Conservation (phyloP, 2,888 invertebrate species). For the Mamestra brassicae region DNA sequence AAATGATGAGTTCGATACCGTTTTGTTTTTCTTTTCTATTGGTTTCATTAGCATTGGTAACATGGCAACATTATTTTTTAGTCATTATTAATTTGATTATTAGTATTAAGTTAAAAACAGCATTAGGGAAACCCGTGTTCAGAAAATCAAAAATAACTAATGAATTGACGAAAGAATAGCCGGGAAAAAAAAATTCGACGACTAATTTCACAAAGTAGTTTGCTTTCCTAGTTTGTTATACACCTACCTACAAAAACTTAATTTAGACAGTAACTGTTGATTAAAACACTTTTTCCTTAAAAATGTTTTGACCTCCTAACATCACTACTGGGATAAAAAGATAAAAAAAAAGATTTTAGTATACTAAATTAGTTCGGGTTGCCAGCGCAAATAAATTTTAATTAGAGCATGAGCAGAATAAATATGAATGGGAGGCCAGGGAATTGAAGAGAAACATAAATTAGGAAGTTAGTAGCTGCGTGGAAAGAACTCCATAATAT, state of each 20-base stretch:
- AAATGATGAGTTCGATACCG: neutral
- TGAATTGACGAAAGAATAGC: neutral
- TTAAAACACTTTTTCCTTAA: conserved; percentile 1
- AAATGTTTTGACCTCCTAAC: neutral
- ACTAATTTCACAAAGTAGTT: neutral
- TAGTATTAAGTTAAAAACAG: neutral
- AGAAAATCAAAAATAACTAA: neutral
- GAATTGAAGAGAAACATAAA: conserved; percentile 18
- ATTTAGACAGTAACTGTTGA: conserved; percentile 15
- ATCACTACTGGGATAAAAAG: conserved; percentile 12
- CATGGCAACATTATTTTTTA: neutral
- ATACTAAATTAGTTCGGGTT: conserved; percentile 12
- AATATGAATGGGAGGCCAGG: conserved; percentile 22
- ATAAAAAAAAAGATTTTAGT: conserved; percentile 22
- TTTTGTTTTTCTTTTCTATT: neutral
- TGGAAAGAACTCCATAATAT: neutral
- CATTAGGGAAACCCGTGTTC: neutral
- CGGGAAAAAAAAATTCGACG: neutral
- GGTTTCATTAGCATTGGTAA: neutral
- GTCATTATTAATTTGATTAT: neutral
- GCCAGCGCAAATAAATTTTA: conserved; percentile 30
- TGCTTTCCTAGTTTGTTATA: neutral
- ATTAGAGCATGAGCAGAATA: conserved; percentile 25
- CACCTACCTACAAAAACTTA: neutral
- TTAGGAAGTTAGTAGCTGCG: neutral